phyloP scores from a whole-genome alignment of 2,113 vertebrate species.

The Neotragus moschatus region DNA sequence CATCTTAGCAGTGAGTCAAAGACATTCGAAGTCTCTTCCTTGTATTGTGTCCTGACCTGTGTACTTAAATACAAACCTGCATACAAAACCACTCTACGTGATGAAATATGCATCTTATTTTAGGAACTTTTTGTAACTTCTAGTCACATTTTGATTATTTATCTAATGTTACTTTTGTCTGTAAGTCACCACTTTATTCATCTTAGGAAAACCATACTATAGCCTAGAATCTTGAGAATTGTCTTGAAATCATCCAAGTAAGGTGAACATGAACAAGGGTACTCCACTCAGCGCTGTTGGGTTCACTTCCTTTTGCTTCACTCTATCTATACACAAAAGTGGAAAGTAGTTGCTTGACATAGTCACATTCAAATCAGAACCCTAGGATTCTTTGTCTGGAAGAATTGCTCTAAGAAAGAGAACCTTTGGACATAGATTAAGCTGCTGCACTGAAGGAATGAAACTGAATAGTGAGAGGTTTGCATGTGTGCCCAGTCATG shows the following conservation, averaged over 20 bases:
- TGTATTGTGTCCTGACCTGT: neutral
- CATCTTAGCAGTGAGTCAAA: neutral
- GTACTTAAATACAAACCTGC: neutral
- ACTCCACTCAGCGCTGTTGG: neutral
- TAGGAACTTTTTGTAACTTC: neutral
- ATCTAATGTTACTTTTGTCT: neutral
- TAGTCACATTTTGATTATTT: neutral
- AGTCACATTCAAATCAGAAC: neutral
- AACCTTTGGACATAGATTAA: neutral
- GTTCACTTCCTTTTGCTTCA: neutral
- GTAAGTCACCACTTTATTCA: neutral
- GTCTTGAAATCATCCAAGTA: neutral
- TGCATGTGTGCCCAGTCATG: neutral
- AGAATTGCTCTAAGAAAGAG: neutral
- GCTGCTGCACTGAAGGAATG: neutral
- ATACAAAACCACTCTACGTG: neutral
- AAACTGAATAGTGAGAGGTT: neutral
- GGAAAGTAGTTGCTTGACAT: neutral
- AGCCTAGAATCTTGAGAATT: neutral
- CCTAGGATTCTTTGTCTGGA: neutral
- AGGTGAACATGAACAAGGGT: neutral
- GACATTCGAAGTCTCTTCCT: neutral
- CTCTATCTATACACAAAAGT: neutral
- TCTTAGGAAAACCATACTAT: neutral
- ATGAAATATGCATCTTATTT: neutral